Evolutionary conservation across 2,797 vertebrate genomes (phyloP), one percentile per base, ranked within the genome.

Genomic region (Siniperca scherzeri): DNA sequence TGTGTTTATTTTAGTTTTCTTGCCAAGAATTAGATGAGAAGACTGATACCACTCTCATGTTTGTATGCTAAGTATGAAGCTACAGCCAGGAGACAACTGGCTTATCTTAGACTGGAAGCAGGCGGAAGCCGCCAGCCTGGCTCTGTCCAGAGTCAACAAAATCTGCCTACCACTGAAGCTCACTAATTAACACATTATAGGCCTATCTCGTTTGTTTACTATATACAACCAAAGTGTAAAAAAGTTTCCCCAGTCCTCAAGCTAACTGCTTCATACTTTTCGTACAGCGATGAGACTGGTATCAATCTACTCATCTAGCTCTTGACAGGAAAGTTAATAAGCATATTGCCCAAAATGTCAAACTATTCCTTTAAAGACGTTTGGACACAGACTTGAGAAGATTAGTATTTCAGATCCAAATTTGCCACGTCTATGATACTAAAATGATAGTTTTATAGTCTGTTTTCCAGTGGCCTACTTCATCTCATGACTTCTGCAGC

Each of bases 401-500:
- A 44, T 57, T 55, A 40, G 7, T 12, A 36, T 33, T 64, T 75
- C 10, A 52, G 22, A 7, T 25, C 1, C 4, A 42, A 40, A 64
- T 19, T 10, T 73, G 3, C n/a, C 25, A n/a, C 10, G 5, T 59
- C 11, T 27, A 3, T 52, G 3, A 36, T 33, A 71, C 22, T 68
- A 36, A 19, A 75, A 36, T 11, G 30, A 12, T 59, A 42, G 16
- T 42, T 4, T 53, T 25, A 6, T 25, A 6, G 8, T 68, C 7
- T 79, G 30, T 69, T 80, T 85, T 76, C 46, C 68, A 78, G 14
- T 25, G 44, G 36, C 19, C 6, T 48, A 33, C 44, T 66, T 77
- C 5, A 27, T 33, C 21, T 59, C 59, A 61, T 44, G 12, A 84
- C 53, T 53, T 81, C 25, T 71, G 48, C 55, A 80, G 52, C 61